Percentiles rank a stretch among this genome's conserved stretches.
Evolutionary conservation across 1,140 invertebrate species (phyloP).

Genomic region (Calliopsis andreniformis): DNA sequence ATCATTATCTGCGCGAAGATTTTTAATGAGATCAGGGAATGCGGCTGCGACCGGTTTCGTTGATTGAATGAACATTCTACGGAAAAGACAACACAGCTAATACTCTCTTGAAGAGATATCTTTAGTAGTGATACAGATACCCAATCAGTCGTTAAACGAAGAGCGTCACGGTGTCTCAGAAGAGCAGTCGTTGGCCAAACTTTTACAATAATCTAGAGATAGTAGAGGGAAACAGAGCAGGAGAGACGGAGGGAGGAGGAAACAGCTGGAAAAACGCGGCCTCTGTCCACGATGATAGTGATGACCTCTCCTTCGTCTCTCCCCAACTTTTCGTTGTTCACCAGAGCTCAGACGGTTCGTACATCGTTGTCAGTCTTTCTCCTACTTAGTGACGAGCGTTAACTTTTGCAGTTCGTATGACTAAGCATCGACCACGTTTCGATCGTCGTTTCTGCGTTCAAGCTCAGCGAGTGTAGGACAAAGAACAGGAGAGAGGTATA

Average conservation of each 20-base stretch:
- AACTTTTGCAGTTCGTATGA: slow-evolving; percentile 23
- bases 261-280: slow-evolving; percentile 12
- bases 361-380: slow-evolving; percentile 8
- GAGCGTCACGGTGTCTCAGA: not conserved
- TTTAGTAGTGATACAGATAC: not conserved
- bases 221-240: not conserved
- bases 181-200: slow-evolving; percentile 34
- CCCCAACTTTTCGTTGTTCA: slow-evolving; percentile 15
- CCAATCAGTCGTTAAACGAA: not conserved
- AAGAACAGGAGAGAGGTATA: not conserved
- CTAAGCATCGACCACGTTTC: slow-evolving; percentile 44
- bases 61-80: too few species aligned
- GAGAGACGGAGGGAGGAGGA: too few species aligned
- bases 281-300: not conserved
- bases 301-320: slow-evolving; percentile 9
- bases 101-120: too few species aligned
- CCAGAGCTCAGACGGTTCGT: too few species aligned
- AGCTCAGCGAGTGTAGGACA: slow-evolving; percentile 43
- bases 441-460: slow-evolving; percentile 3
- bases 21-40: not conserved
- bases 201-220: slow-evolving; percentile 51
- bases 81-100: too few species aligned
- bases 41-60: not conserved
- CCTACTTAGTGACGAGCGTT: slow-evolving; percentile 19
- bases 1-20: not conserved